Percentiles rank a stretch among this genome's conserved stretches.
Conservation (phyloP, 2,113 vertebrate genomes). For the Pseudois nayaur region DNA sequence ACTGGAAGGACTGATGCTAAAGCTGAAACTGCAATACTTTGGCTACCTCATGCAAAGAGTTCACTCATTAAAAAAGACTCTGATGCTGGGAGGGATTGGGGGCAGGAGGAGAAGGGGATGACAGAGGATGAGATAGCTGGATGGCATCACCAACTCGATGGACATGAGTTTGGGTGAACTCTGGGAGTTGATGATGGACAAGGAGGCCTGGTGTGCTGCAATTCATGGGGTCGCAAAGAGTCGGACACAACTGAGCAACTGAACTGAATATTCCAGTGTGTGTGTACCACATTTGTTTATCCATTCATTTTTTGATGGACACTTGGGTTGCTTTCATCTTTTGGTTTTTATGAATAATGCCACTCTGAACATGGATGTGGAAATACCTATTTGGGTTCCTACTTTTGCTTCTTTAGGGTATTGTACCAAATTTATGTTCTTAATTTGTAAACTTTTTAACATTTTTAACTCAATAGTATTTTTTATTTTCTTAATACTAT, state of each 20-base stretch:
- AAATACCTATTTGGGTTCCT: neutral
- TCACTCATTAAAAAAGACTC: too few species aligned
- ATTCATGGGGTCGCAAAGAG: too few species aligned
- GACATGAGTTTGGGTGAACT: too few species aligned
- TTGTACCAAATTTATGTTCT: neutral
- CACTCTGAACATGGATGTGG: neutral
- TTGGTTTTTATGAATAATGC: neutral
- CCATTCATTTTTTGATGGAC: neutral
- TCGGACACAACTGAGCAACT: too few species aligned
- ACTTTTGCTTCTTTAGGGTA: neutral
- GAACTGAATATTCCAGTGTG: neutral
- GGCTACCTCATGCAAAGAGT: too few species aligned
- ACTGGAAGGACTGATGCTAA: too few species aligned
- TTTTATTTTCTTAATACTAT: neutral
- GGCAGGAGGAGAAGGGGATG: too few species aligned
- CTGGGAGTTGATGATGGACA: too few species aligned
- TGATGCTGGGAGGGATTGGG: too few species aligned
- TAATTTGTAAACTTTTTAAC: neutral
- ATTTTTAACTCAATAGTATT: neutral
- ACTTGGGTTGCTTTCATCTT: neutral
- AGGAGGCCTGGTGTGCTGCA: accelerated
- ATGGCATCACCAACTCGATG: too few species aligned
- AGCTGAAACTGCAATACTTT: too few species aligned
- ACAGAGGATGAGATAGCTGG: too few species aligned
- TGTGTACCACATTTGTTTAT: neutral